Percentiles rank a stretch among this genome's conserved stretches.
Conservation (phyloP, 1,140 invertebrate genomes). For the Teleogryllus occipitalis region DNA sequence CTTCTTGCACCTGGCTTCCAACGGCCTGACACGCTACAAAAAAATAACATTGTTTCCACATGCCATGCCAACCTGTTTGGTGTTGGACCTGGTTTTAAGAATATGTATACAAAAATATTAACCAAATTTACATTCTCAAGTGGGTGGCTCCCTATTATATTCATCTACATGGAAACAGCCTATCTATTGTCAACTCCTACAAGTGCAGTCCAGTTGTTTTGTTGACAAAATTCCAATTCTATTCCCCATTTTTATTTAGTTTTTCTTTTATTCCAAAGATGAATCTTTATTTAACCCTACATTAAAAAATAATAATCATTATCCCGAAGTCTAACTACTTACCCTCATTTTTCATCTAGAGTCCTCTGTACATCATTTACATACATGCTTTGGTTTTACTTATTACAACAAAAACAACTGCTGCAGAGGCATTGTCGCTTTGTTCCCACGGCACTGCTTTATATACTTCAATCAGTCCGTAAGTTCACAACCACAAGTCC, state of each 20-base stretch:
- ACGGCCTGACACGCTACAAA: conserved; percentile 19
- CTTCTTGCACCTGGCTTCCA: conserved; percentile 17
- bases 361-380: conserved; percentile 22
- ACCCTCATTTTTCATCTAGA: conserved; percentile 17
- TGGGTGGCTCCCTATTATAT: not conserved
- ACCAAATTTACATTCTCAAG: conserved; percentile 22
- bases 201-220: conserved; percentile 18
- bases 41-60: conserved; percentile 19
- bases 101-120: conserved; percentile 24
- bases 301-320: conserved; percentile 18
- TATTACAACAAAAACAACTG: conserved; percentile 23
- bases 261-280: conserved; percentile 7
- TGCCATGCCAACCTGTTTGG: conserved; percentile 13
- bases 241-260: conserved; percentile 12
- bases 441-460: not conserved
- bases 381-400: conserved; percentile 24
- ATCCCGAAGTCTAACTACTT: conserved; percentile 16
- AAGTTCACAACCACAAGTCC: conserved; percentile 24
- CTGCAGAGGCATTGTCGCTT: conserved; percentile 14
- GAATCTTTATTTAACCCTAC: conserved; percentile 17
- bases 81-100: conserved; percentile 20
- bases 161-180: conserved; percentile 7
- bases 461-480: conserved; percentile 17
- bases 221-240: not conserved
- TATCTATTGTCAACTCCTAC: not conserved